These are phyloP conservation scores for Zelostemma sp. DNA, from an alignment of 1,140 invertebrate species.

Conservation along the genomic window DNA sequence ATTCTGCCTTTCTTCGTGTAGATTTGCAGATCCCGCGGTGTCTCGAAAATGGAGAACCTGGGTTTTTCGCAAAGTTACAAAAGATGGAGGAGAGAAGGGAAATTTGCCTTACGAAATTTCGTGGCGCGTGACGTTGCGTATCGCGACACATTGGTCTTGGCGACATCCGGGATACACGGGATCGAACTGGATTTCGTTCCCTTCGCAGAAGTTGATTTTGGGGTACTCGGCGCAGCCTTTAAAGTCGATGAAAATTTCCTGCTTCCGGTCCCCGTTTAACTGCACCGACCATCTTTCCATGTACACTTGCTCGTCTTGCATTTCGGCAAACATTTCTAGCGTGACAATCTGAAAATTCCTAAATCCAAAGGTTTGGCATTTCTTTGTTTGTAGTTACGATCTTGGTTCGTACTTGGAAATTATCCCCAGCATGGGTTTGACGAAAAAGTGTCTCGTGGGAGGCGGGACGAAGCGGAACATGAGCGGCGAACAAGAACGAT, in stretches of 20 bases:
- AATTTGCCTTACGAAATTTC: slow-evolving; percentile 25
- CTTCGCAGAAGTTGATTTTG: slow-evolving; percentile 38
- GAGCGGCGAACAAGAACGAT: slow-evolving; percentile 44
- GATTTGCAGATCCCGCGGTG: slow-evolving; percentile 40
- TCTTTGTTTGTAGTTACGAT: neutral
- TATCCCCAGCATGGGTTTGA: slow-evolving; percentile 58
- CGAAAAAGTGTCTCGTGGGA: slow-evolving; percentile 37
- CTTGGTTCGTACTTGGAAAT: slow-evolving; percentile 43
- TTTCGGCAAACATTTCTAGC: slow-evolving; percentile 51
- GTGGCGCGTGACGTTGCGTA: slow-evolving; percentile 56
- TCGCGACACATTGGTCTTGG: slow-evolving; percentile 25
- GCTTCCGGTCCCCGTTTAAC: slow-evolving; percentile 49
- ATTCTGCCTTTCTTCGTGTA: slow-evolving; percentile 36
- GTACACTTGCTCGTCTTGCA: slow-evolving; percentile 41
- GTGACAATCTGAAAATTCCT: slow-evolving; percentile 49
- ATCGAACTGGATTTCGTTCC: slow-evolving; percentile 40
- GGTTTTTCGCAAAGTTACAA: slow-evolving; percentile 7
- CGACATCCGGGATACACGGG: slow-evolving; percentile 39
- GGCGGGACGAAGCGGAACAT: slow-evolving; percentile 57
- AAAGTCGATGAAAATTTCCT: slow-evolving; percentile 52
- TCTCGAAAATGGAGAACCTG: slow-evolving; percentile 46
- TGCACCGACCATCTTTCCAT: slow-evolving; percentile 53
- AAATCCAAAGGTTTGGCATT: slow-evolving; percentile 3
- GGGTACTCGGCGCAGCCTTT: slow-evolving; percentile 54
- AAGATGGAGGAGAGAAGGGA: slow-evolving; percentile 5